These are phyloP conservation scores for Drosophila robusta DNA, from an alignment of 2,888 invertebrate genomes.

Conservation along the genomic window DNA sequence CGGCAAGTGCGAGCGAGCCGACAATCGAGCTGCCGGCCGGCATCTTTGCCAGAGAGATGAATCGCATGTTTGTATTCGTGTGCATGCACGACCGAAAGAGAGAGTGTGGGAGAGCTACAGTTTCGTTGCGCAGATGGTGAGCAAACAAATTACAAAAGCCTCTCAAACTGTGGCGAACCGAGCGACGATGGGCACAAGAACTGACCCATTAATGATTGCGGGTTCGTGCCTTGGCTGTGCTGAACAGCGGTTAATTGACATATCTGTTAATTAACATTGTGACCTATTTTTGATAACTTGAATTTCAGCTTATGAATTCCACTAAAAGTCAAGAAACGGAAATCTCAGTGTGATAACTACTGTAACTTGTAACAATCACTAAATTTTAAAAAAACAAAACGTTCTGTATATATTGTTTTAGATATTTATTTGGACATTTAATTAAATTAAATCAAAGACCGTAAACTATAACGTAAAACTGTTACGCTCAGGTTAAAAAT, in stretches of 20 bases:
- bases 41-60: slow-evolving; percentile 43
- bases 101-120: slow-evolving; percentile 42
- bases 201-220: slow-evolving; percentile 8
- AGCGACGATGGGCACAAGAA: not conserved
- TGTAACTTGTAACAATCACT: too few relatives aligned
- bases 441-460: too few relatives aligned
- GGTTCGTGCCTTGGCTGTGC: slow-evolving; percentile 48
- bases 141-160: slow-evolving; percentile 28
- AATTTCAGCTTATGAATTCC: too few relatives aligned
- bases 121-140: slow-evolving; percentile 24
- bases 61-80: slow-evolving; percentile 4
- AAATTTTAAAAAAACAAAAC: too few relatives aligned
- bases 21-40: slow-evolving; percentile 43
- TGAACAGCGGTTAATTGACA: not conserved
- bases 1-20: slow-evolving; percentile 56
- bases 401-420: too few relatives aligned
- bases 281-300: too few relatives aligned
- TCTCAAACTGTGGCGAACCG: slow-evolving; percentile 33
- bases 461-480: too few relatives aligned
- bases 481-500: too few relatives aligned
- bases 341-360: too few relatives aligned
- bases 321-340: too few relatives aligned
- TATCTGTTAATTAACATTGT: not conserved
- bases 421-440: too few relatives aligned
- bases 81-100: slow-evolving; percentile 9